phyloP scores from a whole-genome alignment of 2,888 invertebrate species.

The Lasiommata megera region DNA sequence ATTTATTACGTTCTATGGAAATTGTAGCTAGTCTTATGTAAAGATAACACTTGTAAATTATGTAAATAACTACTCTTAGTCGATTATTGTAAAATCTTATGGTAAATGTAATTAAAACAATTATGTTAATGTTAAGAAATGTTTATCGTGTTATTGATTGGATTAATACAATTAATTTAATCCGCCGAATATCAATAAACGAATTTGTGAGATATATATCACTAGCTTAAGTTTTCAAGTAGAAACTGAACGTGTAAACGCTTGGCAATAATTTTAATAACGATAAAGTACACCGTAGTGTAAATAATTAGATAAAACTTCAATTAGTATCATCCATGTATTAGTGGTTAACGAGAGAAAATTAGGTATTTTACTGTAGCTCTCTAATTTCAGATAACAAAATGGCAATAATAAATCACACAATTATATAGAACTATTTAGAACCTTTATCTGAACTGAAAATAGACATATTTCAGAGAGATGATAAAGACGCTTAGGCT shows the following conservation, averaged over 20 bases:
- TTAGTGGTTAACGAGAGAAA: slow-evolving; percentile 17
- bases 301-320: slow-evolving; percentile 33
- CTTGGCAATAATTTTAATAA: slow-evolving; percentile 75
- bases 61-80: slow-evolving; percentile 51
- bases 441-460: background rate
- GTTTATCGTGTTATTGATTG: slow-evolving; percentile 63
- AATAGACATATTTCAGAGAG: no score
- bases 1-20: slow-evolving; percentile 47
- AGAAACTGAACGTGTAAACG: slow-evolving; percentile 61
- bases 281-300: slow-evolving; percentile 42
- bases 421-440: background rate
- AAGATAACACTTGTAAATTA: slow-evolving; percentile 37
- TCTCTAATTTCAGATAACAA: slow-evolving; percentile 1
- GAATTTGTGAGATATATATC: slow-evolving; percentile 77
- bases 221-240: slow-evolving; percentile 65
- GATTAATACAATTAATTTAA: slow-evolving; percentile 70
- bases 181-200: slow-evolving; percentile 75
- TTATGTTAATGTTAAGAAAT: slow-evolving; percentile 46
- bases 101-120: slow-evolving; percentile 46
- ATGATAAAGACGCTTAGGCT: no score
- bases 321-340: slow-evolving; percentile 13
- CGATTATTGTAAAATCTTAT: slow-evolving; percentile 26
- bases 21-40: slow-evolving; percentile 71
- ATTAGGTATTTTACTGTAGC: slow-evolving; percentile 9
- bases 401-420: background rate